Evolutionary conservation across 37 sponge, comb jelly and placozoan species (phyloP).

Genomic region (Theonella swinhoei): DNA sequence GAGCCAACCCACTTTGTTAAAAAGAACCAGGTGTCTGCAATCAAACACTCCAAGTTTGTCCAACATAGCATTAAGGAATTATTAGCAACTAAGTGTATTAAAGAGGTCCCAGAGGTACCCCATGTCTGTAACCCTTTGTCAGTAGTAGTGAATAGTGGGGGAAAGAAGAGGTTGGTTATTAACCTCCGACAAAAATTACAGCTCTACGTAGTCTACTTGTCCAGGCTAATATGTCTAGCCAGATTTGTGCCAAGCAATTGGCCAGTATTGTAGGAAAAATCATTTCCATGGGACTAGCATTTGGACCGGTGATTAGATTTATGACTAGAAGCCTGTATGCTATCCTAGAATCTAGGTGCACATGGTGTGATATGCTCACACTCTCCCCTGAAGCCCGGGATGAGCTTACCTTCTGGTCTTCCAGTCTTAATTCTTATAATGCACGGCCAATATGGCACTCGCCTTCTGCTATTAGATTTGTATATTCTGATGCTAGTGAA

Average conservation of each 20-base stretch:
- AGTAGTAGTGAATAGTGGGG: not conserved
- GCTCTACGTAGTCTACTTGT: too few species aligned
- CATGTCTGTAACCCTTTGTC: not conserved
- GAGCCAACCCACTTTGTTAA: too few species aligned
- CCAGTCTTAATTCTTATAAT: not conserved
- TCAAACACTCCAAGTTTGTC: too few species aligned
- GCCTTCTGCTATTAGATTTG: slow-evolving; percentile 8
- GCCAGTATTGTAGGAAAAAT: slow-evolving; percentile 32
- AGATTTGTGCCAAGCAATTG: not conserved
- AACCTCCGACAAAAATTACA: not conserved
- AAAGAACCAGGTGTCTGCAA: too few species aligned
- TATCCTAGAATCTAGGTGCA: not conserved
- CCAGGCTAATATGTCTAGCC: too few species aligned
- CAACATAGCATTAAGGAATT: not conserved
- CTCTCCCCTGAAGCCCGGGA: not conserved
- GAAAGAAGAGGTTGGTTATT: not conserved
- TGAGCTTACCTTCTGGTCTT: slow-evolving; percentile 15
- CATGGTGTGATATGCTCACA: slow-evolving; percentile 10
- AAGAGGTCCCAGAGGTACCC: not conserved
- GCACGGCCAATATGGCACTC: slow-evolving; percentile 19
- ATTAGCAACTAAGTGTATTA: not conserved
- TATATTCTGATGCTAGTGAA: slow-evolving; percentile 22
- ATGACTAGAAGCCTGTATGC: slow-evolving; percentile 40
- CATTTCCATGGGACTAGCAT: slow-evolving; percentile 27
- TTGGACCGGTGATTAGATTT: slow-evolving; percentile 22